Evolutionary conservation across 2,797 vertebrate species (phyloP), one percentile per base, ranked within the genome.

Genomic region (Coilia nasus): DNA sequence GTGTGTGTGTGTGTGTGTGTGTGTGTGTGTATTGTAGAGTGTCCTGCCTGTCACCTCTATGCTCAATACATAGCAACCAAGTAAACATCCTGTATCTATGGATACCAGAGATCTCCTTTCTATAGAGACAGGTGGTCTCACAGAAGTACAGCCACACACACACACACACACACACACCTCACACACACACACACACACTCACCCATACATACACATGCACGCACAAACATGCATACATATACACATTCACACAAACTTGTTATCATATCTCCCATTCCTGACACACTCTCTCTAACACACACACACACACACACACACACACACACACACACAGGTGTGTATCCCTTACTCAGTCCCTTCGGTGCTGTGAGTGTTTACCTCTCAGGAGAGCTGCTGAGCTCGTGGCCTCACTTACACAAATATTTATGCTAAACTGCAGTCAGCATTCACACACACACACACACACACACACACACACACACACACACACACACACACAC

Each of bases 51-150:
- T 71, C 64, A 31, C 25, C 64, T 64, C 23, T 11, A 54, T 54
- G 7, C 62, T 31, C 10, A 71, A 17, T 28, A 71, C 28, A 71
- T 71, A 71, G 64, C 64, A 71, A 71, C 64, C 15, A 6, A 15
- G 64, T 71, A 71, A 71, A 71, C 28, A 71, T 71, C 64, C 25
- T 35, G 64, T 71, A 71, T 71, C 64, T 35, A 71, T 71, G 64
- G 64, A 35, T 28, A 71, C 64, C 28, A 71, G 12, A 35, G 28
- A 71, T 35, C 11, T 15, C 25, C 64, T 67, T 12, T 28, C 28
- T 15, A 28, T 12, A 25, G 11, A 14, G 23, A 67, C 28, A 71
- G 64, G 64, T 71, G 64, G 15, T 71, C 64, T 54, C 50, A 14
- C 1, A 54, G 21, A 1, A 23, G 6, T 11, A 28, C n/a, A 28